These are phyloP conservation scores for Iselma pallidipennis DNA, from an alignment of 2,888 invertebrate genomes.

Conservation along the genomic window DNA sequence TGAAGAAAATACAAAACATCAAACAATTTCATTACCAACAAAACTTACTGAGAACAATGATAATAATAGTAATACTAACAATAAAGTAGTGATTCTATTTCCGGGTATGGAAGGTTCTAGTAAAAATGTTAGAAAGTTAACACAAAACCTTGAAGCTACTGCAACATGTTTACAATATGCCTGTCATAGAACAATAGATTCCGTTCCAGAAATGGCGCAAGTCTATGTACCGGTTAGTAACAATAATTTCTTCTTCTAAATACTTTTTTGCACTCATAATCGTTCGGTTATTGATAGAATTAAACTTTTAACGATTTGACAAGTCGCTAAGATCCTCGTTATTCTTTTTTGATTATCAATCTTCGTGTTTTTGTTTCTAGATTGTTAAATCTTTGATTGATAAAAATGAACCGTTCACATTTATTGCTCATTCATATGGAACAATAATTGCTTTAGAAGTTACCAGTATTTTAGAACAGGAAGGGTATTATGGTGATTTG, in stretches of 20 bases:
- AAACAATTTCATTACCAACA: conserved; percentile 52
- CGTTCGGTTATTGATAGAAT: no score
- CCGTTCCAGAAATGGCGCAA: no score
- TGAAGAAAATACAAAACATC: conserved; percentile 60
- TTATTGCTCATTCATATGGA: conserved; percentile 10
- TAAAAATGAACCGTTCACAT: neutral
- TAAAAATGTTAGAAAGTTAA: neutral
- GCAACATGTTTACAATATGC: neutral
- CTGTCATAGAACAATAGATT: no score
- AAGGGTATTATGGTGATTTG: conserved; percentile 1
- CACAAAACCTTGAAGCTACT: neutral
- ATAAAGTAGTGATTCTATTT: neutral
- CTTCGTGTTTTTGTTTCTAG: no score
- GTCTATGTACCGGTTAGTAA: no score
- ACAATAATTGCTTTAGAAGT: conserved; percentile 7
- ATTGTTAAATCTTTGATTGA: no score
- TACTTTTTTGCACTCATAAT: no score
- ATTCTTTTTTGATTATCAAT: no score
- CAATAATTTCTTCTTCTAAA: no score
- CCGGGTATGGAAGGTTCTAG: neutral
- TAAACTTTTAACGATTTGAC: no score
- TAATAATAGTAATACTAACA: neutral
- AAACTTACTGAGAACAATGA: no score
- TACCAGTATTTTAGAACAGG: conserved; percentile 1
- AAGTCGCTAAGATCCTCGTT: no score